Base-by-base conservation (phyloP, 2,113 vertebrate genomes). In the Macquaria australasica region DNA sequence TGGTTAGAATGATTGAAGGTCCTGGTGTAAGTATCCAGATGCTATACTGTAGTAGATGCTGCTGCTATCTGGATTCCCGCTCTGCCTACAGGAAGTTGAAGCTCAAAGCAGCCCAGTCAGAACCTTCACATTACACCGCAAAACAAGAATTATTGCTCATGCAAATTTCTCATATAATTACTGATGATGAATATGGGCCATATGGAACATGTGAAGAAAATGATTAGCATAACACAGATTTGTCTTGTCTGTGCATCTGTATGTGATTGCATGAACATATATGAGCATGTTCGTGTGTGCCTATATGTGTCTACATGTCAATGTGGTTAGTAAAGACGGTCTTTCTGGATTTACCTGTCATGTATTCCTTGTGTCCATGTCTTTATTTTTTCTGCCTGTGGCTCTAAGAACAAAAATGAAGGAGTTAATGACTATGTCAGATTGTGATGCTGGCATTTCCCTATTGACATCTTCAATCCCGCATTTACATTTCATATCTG, bases 401-500 rank as follows among this genome's bases (percentile, higher is more conserved):
- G 62, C 25, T 8, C 51, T 15, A 18, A 67, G 67, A 71, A 68
- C n/a, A 81, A 67, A 76, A 81, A 85, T 66, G 34, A 55, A 67
- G 23, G n/a, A 48, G 67, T 87, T 92, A 95, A 93, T 91, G 87
- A 89, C 87, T 69, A 60, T 91, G 89, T 92, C 90, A 91, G 66
- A 50, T 58, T 68, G 68, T 78, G 87, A 86, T 77, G 76, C 86
- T 84, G 89, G 60, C 89, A 90, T 92, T 94, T 95, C 85, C 82
- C 85, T 66, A 41, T 84, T 87, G 91, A 94, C 91, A 89, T 78
- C 86, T 64, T 78, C 81, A 87, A 90, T 93, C 88, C 89, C 71
- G 62, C 70, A 93, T 94, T 94, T 93, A 89, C 92, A 94, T 95
- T 90, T 92, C 69, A 87, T 91, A 90, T 93, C 87, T 90, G 85